These are phyloP conservation scores for Dryadula phaetusa DNA, from an alignment of 2,888 invertebrate species.

Conservation along the genomic window DNA sequence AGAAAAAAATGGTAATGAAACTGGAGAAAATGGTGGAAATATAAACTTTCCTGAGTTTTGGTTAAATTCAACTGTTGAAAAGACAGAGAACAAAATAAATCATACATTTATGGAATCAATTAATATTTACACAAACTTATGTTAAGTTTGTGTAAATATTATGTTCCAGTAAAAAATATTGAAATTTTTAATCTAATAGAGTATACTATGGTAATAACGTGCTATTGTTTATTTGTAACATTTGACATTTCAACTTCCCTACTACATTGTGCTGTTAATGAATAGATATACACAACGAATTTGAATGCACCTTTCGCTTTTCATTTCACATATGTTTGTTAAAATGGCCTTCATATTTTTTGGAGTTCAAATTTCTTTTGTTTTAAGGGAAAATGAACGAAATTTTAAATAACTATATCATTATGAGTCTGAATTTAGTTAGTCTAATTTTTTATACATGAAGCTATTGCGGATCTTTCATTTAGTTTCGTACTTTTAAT, in stretches of 20 bases:
- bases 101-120: background rate
- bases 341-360: background rate
- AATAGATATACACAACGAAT: background rate
- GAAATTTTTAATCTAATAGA: slow-evolving; percentile 4
- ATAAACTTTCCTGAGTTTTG: no score
- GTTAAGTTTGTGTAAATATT: no score
- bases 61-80: no score
- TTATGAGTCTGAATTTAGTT: background rate
- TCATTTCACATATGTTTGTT: background rate
- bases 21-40: no score
- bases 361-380: background rate
- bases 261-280: slow-evolving; percentile 1
- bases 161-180: background rate
- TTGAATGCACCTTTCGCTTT: slow-evolving; percentile 3
- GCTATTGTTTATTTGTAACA: background rate
- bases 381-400: background rate
- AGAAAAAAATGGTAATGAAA: no score
- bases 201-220: background rate
- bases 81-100: no score
- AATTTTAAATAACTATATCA: background rate
- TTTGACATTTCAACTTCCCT: slow-evolving; percentile 6
- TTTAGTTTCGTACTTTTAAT: background rate
- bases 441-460: background rate
- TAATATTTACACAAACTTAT: background rate
- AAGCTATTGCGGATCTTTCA: background rate